Percentiles rank a stretch among this genome's conserved stretches.
Evolutionary conservation across 30 jellyfish, hydroid and myxozoan genomes (phyloP).

Genomic region (Aurelia aurita): DNA sequence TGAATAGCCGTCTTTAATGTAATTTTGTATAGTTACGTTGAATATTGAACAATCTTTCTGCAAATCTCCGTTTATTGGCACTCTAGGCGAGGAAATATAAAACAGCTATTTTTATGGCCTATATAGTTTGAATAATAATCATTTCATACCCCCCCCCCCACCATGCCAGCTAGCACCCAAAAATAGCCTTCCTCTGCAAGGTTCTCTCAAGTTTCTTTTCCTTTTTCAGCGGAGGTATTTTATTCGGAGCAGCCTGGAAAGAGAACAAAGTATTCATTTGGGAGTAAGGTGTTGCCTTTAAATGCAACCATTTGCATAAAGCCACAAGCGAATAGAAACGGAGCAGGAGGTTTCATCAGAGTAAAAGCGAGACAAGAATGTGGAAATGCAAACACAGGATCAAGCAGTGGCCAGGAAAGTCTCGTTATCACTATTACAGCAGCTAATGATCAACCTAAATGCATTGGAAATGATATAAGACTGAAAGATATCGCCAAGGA

Average conservation of each 20-base stretch:
- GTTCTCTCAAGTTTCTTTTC: not conserved
- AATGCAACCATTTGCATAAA: conserved; percentile 5
- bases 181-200: too few species aligned
- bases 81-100: too few species aligned
- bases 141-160: too few species aligned
- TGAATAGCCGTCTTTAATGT: too few species aligned
- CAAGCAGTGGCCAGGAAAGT: not conserved
- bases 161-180: too few species aligned
- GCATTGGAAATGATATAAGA: not conserved
- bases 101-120: too few species aligned
- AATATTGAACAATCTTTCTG: too few species aligned
- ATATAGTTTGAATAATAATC: too few species aligned
- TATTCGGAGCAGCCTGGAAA: not conserved
- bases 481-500: not conserved
- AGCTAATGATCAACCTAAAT: not conserved
- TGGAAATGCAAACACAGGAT: not conserved
- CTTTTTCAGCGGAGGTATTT: not conserved
- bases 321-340: not conserved
- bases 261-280: not conserved
- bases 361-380: not conserved
- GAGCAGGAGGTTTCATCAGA: not conserved
- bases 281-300: not conserved
- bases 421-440: not conserved
- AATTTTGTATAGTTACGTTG: too few species aligned
- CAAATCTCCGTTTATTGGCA: too few species aligned